These are phyloP conservation scores for Noctua comes DNA, from an alignment of 2,888 invertebrate genomes.

Conservation along the genomic window DNA sequence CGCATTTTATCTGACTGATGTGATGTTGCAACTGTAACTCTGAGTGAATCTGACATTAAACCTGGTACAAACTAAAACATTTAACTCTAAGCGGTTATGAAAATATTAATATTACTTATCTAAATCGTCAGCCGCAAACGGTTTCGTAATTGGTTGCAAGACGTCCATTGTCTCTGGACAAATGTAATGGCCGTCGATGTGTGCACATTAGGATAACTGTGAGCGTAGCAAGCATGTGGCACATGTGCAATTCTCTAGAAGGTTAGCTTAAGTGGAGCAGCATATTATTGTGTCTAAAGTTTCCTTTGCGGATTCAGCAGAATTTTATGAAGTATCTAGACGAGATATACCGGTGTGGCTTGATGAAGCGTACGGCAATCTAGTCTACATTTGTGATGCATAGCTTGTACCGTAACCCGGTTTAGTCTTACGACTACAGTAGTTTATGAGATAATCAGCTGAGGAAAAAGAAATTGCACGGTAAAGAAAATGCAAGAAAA, in stretches of 20 bases:
- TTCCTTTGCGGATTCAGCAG: slow-evolving; percentile 27
- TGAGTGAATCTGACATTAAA: slow-evolving; percentile 35
- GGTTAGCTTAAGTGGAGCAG: slow-evolving; percentile 60
- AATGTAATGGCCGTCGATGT: slow-evolving; percentile 58
- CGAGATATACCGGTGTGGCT: slow-evolving; percentile 27
- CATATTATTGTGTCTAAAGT: slow-evolving; percentile 29
- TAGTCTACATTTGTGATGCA: slow-evolving; percentile 25
- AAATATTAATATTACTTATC: slow-evolving; percentile 52
- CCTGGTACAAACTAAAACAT: slow-evolving; percentile 14
- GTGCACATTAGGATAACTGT: slow-evolving; percentile 60
- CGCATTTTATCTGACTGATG: slow-evolving; percentile 19
- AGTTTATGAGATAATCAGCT: slow-evolving; percentile 31
- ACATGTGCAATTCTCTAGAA: slow-evolving; percentile 61
- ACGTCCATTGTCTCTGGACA: slow-evolving; percentile 59
- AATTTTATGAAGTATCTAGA: slow-evolving; percentile 11
- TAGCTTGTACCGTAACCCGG: slow-evolving; percentile 9
- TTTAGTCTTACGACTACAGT: slow-evolving; percentile 16
- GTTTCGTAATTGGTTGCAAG: slow-evolving; percentile 59
- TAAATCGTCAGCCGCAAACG: slow-evolving; percentile 53
- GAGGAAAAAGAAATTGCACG: neutral
- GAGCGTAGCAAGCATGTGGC: slow-evolving; percentile 57
- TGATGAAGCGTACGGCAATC: slow-evolving; percentile 21
- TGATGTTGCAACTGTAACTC: slow-evolving; percentile 26
- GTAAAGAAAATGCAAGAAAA: slow-evolving; percentile 3
- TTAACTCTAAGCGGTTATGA: slow-evolving; percentile 18